Base-by-base conservation (phyloP, 2,888 invertebrate species). In the Erannis defoliaria region DNA sequence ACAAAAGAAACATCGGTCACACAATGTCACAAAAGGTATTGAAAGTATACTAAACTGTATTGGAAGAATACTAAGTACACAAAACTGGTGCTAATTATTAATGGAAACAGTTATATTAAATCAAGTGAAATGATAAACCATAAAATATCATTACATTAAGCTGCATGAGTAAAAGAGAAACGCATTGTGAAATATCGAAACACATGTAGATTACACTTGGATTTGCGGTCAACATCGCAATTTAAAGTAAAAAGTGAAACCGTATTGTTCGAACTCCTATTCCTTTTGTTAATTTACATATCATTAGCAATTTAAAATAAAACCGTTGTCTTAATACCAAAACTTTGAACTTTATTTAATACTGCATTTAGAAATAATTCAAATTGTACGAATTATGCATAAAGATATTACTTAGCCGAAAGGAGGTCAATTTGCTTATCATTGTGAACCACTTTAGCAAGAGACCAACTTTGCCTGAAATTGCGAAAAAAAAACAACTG, bases 221-320 rank as follows among this genome's bases (percentile, higher is more conserved):
- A 16, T 61, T 61, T 45, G 54, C 55, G 40, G 51, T 53, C 35
- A 53, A 21, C 38, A 19, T 48, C 19, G 19, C 53, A 48, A 50
- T 35, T 42, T 18, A 37, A 5, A 61, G 43, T 45, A 49, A 50
- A 50, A 55, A 48, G 46, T 48, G 53, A 40, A 59, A 46, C n/a
- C 43, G 37, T 26, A 5, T 18, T n/a, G 23, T n/a, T 23, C 18
- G 9, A 12, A 42, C 2, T 26, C 6, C 33, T 2, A 33, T 35
- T 35, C 2, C 1, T 35, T 5, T n/a, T 12, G 2, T 5, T 35
- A 12, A n/a, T 1, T n/a, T 26, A 23, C 9, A 43, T 14, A 8
- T 43, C n/a, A 43, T 43, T 43, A 19, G 14, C 14, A 43, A n/a
- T 26, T n/a, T 5, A 43, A 19, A 6, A 8, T 38, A 21, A 42